These are phyloP conservation scores for Scolopax mira DNA, from an alignment of 2,113 vertebrate genomes.

Conservation along the genomic window DNA sequence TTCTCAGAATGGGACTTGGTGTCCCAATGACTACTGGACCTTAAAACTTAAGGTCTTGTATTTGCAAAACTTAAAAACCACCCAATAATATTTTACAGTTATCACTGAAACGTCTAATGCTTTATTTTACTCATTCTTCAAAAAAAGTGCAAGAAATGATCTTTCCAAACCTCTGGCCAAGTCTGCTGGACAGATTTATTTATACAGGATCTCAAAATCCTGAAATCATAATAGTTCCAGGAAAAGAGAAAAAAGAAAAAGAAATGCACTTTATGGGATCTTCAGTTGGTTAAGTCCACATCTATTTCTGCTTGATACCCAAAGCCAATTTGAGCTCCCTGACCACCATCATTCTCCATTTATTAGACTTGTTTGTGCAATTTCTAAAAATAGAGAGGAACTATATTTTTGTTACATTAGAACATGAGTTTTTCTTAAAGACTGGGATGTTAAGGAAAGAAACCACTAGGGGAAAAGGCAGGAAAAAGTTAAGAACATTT, in stretches of 20 bases:
- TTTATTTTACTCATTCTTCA: conserved; percentile 14
- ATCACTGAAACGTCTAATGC: background rate
- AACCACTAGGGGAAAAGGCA: conserved; percentile 45
- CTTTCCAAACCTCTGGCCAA: conserved; percentile 46
- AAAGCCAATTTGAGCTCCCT: conserved; percentile 18
- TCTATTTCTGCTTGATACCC: conserved; percentile 41
- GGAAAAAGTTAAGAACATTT: conserved; percentile 46
- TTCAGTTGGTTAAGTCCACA: background rate
- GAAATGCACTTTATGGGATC: background rate
- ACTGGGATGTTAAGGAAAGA: conserved; percentile 35
- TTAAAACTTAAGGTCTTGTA: too few species aligned
- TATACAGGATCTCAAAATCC: conserved; percentile 50
- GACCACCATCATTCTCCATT: conserved; percentile 5
- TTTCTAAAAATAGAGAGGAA: conserved; percentile 41
- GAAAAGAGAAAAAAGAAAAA: conserved; percentile 42
- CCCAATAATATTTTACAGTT: background rate
- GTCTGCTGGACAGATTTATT: conserved; percentile 43
- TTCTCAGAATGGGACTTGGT: background rate
- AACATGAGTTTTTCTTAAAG: conserved; percentile 23
- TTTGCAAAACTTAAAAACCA: background rate
- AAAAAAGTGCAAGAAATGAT: background rate
- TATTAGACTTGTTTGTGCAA: conserved; percentile 35
- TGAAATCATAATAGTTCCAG: conserved; percentile 51
- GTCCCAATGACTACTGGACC: background rate
- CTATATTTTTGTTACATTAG: conserved; percentile 41